Conservation (phyloP, 2,888 invertebrate species). For the Lepidochitona cinerea region DNA sequence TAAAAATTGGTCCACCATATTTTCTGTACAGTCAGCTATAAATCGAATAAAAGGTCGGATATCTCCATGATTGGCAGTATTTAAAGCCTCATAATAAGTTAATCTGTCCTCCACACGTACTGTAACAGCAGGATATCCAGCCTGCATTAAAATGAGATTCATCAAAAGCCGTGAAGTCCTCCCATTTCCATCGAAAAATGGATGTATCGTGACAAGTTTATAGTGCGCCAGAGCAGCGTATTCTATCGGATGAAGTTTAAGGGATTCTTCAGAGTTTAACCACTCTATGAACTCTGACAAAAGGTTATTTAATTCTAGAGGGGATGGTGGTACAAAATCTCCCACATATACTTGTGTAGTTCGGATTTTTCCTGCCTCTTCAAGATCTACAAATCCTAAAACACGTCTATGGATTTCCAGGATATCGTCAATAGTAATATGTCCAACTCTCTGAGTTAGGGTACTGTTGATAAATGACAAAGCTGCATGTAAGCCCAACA, state of each 20-base stretch:
- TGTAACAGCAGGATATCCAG: constrained; percentile 96
- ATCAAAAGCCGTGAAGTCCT: constrained; percentile 94
- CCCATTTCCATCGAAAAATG: constrained; percentile 97
- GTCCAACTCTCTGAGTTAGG: constrained; percentile 78
- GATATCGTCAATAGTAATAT: constrained; percentile 87
- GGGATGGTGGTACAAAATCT: constrained; percentile 92
- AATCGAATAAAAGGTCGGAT: constrained; percentile 96
- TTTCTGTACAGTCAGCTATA: constrained; percentile 89
- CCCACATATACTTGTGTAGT: constrained; percentile 86
- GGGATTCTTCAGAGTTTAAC: constrained; percentile 88
- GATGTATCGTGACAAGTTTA: constrained; percentile 96
- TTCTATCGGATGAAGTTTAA: constrained; percentile 91
- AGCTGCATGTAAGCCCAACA: constrained; percentile 90
- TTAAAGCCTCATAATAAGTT: constrained; percentile 84
- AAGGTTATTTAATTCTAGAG: constrained; percentile 83
- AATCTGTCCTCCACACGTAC: constrained; percentile 87
- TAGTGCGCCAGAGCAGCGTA: constrained; percentile 97
- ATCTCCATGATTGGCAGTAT: constrained; percentile 94
- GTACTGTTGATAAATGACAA: constrained; percentile 90
- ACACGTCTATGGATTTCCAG: constrained; percentile 93
- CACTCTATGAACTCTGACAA: constrained; percentile 93
- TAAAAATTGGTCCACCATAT: constrained; percentile 88
- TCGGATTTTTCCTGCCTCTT: constrained; percentile 90
- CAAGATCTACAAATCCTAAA: constrained; percentile 93
- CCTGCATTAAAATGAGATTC: constrained; percentile 93